These are phyloP conservation scores for Tylochromis polylepis DNA, from an alignment of 2,113 vertebrate genomes.

Conservation along the genomic window DNA sequence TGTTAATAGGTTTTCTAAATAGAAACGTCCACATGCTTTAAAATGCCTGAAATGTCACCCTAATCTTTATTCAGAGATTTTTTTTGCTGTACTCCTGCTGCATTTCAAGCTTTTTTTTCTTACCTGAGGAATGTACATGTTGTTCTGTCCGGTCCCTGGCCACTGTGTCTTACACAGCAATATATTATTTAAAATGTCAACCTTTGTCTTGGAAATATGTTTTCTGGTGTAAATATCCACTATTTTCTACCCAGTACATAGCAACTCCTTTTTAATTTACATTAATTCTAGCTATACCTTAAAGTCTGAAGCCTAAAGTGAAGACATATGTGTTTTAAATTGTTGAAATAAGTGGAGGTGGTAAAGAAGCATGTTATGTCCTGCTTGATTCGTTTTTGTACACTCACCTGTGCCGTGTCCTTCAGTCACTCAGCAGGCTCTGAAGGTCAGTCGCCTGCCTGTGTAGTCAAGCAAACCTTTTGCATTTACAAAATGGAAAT, in stretches of 20 bases:
- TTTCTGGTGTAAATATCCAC: neutral
- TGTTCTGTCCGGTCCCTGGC: neutral
- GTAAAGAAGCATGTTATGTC: neutral
- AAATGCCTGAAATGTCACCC: neutral
- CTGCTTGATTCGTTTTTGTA: neutral
- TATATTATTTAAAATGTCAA: neutral
- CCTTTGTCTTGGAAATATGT: neutral
- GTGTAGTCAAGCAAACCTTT: neutral
- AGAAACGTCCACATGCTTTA: neutral
- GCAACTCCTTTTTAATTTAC: neutral
- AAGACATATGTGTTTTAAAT: neutral
- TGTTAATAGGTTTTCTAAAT: neutral
- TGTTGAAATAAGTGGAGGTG: neutral
- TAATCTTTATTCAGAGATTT: neutral
- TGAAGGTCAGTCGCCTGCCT: neutral
- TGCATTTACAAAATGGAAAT: neutral
- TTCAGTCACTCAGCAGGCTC: neutral
- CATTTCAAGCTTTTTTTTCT: neutral
- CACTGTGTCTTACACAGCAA: neutral
- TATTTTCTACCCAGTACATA: neutral
- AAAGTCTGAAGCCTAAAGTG: neutral
- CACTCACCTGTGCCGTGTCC: neutral
- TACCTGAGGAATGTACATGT: neutral
- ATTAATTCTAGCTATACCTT: neutral
- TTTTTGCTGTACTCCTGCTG: neutral